Evolutionary conservation across 2,113 vertebrate species (phyloP).

Genomic region (Percina caprodes): DNA sequence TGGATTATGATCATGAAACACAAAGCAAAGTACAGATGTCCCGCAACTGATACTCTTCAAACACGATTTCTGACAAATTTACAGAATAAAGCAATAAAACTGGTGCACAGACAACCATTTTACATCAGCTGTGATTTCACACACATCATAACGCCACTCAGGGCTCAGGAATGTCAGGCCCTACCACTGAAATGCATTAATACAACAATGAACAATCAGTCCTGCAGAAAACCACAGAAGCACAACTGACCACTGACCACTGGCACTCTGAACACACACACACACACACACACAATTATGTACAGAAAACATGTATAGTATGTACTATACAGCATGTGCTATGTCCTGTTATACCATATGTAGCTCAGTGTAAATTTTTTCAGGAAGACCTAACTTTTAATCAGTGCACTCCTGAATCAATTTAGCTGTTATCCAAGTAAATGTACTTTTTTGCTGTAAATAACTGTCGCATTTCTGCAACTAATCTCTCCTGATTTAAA

Average conservation of each 20-base stretch:
- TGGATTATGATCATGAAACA: background rate
- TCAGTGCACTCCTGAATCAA: too few relatives aligned
- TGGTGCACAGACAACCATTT: background rate
- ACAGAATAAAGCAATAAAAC: background rate
- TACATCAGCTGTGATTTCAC: background rate
- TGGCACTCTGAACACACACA: background rate
- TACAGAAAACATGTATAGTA: too few relatives aligned
- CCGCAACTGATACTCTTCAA: background rate
- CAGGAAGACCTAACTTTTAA: too few relatives aligned
- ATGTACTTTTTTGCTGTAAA: too few relatives aligned
- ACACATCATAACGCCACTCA: background rate
- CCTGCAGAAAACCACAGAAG: background rate
- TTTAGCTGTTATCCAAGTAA: too few relatives aligned
- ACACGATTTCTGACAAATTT: background rate
- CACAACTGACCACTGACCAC: background rate
- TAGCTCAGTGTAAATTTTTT: too few relatives aligned
- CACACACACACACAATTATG: background rate
- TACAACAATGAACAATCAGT: slow-evolving; percentile 2
- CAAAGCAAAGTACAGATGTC: background rate
- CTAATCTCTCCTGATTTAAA: too few relatives aligned
- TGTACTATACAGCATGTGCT: too few relatives aligned
- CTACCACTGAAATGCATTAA: background rate
- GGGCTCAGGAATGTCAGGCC: background rate
- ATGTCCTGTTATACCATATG: background rate
- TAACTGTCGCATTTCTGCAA: too few relatives aligned